Evolutionary conservation across 1,140 invertebrate genomes (phyloP), one percentile per base, ranked within the genome.

Genomic region (Tyrophagus putrescentiae): DNA sequence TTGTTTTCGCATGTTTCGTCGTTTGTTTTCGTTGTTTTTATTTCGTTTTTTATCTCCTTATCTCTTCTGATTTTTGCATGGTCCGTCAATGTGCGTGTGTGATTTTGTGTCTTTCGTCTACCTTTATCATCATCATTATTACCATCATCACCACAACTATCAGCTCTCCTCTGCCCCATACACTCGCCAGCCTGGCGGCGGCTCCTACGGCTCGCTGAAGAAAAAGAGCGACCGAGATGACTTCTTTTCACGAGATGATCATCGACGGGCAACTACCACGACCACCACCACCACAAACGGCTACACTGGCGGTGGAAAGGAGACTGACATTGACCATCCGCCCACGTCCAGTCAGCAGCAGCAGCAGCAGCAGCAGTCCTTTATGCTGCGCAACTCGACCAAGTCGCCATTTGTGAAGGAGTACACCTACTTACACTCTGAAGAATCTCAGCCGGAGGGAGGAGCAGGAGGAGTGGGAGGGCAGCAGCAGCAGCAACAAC

Each of bases 341-440:
- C 45, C 2, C 6, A 18, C 11, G 27, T n/a, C n/a, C n/a, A n/a
- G n/a, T n/a, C 25, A 23, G 31, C 6, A 1, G 32, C 31, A n/a
- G 21, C 13, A 31, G 31, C 7, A 13, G 25, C 39, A 31, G n/a
- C 52, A 31, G 1, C n/a, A 31, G 9, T 34, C n/a, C 16, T 54
- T 54, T 33, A 31, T 13, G 9, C 27, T 54, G 9, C 52, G 52
- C 27, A 54, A 25, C 13, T 54, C 52, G 5, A n/a, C 21, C 28
- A 42, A 42, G 25, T 59, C 57, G 23, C 36, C 57, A 45, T 59
- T n/a, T 59, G 57, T 59, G 3, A 42, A 42, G 23, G 57, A 59
- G 29, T 59, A 59, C 41, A 59, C 57, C 18, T 59, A 59, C 25
- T 48, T 48, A 18, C 45, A 48, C 7, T 27, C 13, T 28, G 52